Evolutionary conservation across 2,797 vertebrate species (phyloP).

Genomic region (Cyprinodon diabolis): DNA sequence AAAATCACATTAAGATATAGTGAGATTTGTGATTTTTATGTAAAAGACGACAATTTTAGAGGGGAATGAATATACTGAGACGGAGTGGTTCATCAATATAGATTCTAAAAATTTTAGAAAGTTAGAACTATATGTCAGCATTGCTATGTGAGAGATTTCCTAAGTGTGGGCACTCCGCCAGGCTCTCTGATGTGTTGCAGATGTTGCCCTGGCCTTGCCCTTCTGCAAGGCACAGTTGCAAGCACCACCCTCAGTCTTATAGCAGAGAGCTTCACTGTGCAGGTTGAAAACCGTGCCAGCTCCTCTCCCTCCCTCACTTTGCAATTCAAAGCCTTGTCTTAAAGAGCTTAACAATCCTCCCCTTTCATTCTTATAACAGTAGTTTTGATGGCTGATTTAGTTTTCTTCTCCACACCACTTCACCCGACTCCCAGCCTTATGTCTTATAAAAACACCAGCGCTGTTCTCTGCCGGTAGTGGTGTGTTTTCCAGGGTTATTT

Average conservation of each 20-base stretch:
- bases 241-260: slow-evolving; percentile 70
- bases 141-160: slow-evolving; percentile 36
- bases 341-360: slow-evolving; percentile 39
- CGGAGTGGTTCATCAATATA: background rate
- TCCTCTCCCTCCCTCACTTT: slow-evolving; percentile 60
- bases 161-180: slow-evolving; percentile 58
- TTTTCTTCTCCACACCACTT: slow-evolving; percentile 13
- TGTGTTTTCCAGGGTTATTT: slow-evolving; percentile 75
- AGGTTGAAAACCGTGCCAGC: slow-evolving; percentile 69
- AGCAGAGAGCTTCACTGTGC: slow-evolving; percentile 63
- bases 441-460: slow-evolving; percentile 64
- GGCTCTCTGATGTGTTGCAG: slow-evolving; percentile 76
- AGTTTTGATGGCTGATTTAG: slow-evolving; percentile 33
- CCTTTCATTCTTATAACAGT: slow-evolving; percentile 36
- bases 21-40: background rate
- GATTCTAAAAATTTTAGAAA: background rate
- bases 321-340: slow-evolving; percentile 38
- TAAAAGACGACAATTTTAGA: background rate
- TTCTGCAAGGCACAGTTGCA: slow-evolving; percentile 73
- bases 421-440: slow-evolving; percentile 1
- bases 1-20: background rate
- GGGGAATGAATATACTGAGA: background rate
- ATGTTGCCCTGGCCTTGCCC: slow-evolving; percentile 80
- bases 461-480: slow-evolving; percentile 62
- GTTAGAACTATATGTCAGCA: slow-evolving; percentile 45